Percentiles rank a stretch among this genome's conserved stretches.
These are phyloP conservation scores for Apantesis nais DNA, from an alignment of 2,888 invertebrate genomes.

Conservation along the genomic window DNA sequence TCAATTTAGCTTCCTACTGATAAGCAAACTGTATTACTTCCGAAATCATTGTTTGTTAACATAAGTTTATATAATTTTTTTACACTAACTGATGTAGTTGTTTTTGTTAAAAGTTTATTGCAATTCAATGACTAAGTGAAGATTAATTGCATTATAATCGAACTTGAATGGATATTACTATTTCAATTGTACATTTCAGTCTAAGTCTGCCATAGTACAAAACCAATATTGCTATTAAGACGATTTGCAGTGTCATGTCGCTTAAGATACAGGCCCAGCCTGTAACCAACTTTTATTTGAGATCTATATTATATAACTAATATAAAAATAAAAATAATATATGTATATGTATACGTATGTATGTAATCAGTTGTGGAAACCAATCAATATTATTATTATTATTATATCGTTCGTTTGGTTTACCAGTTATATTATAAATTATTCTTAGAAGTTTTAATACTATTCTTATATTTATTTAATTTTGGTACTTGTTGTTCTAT, in stretches of 20 bases:
- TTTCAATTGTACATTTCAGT: neutral
- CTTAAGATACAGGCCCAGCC: too few species aligned
- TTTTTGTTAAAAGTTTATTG: neutral
- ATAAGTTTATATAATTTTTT: conserved; percentile 60
- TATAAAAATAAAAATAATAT: too few species aligned
- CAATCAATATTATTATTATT: too few species aligned
- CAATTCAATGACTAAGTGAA: too few species aligned
- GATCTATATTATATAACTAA: too few species aligned
- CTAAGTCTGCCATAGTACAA: neutral
- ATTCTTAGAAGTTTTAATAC: neutral
- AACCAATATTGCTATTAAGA: neutral
- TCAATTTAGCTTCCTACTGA: conserved; percentile 62
- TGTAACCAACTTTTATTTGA: too few species aligned
- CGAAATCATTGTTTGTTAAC: conserved; percentile 59
- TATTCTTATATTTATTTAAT: conserved; percentile 8
- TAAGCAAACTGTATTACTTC: conserved; percentile 58
- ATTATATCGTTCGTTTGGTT: neutral
- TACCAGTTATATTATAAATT: neutral
- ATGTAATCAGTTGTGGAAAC: too few species aligned
- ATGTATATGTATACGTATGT: too few species aligned
- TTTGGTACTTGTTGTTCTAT: neutral
- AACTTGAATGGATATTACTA: neutral
- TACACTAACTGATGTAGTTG: conserved; percentile 24
- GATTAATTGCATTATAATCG: too few species aligned
- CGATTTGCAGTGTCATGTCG: neutral